Percentiles rank a stretch among this genome's conserved stretches.
Conservation (phyloP, 2,113 vertebrate genomes). For the Cynopterus brachyotis region DNA sequence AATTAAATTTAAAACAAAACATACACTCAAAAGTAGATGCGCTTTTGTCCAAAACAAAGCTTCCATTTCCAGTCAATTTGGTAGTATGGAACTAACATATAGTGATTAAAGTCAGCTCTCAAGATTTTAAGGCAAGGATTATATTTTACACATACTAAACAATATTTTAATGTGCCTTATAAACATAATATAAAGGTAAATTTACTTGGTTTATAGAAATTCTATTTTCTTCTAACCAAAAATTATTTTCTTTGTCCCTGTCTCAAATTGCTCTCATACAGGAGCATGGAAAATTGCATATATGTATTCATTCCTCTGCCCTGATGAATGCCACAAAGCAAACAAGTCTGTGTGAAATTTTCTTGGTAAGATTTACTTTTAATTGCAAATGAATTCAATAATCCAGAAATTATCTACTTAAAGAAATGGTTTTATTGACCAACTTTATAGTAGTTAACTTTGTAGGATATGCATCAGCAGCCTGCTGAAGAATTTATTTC, state of each 20-base stretch:
- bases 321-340: neutral
- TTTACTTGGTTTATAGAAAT: neutral
- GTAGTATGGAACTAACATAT: neutral
- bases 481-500: conserved; percentile 31
- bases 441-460: conserved; percentile 59
- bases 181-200: neutral
- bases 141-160: neutral
- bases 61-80: neutral
- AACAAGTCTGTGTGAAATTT: conserved; percentile 34
- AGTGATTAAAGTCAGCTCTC: neutral
- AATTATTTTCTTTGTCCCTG: neutral
- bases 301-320: neutral
- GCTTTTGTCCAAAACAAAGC: neutral
- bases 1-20: neutral
- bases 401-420: conserved; percentile 53
- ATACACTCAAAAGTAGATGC: neutral
- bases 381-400: conserved; percentile 62
- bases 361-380: conserved; percentile 65
- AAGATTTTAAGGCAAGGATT: neutral
- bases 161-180: neutral
- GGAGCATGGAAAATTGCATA: neutral
- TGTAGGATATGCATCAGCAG: neutral
- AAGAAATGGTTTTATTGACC: conserved; percentile 68
- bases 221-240: neutral
- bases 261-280: neutral